These are phyloP conservation scores for Heliconius charithonia DNA, from an alignment of 2,888 invertebrate species.

Conservation along the genomic window DNA sequence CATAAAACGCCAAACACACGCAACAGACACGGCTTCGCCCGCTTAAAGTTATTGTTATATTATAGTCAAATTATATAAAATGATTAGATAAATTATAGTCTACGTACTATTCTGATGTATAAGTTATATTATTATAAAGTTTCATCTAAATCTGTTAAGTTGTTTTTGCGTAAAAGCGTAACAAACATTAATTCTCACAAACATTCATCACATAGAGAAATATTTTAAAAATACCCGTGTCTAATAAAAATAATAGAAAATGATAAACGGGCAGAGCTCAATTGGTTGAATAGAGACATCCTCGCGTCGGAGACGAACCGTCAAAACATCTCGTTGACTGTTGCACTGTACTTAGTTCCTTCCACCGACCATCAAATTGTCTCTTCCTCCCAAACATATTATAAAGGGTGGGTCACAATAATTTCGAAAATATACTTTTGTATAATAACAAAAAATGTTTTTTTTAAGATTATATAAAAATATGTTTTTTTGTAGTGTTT, in stretches of 20 bases:
- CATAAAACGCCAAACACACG: background rate
- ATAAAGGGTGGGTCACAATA: conserved; percentile 42
- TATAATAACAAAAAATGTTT: no score
- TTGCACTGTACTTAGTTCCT: conserved; percentile 65
- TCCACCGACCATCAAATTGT: conserved; percentile 73
- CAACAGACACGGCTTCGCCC: no score
- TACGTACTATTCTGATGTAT: no score
- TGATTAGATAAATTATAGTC: no score
- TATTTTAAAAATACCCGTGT: conserved; percentile 16
- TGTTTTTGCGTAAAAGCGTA: no score
- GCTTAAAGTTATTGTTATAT: no score
- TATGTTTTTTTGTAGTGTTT: background rate
- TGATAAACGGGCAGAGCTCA: conserved; percentile 49
- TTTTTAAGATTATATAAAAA: background rate
- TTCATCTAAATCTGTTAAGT: no score
- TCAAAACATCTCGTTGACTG: conserved; percentile 75
- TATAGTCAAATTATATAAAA: no score
- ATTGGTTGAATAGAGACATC: conserved; percentile 73
- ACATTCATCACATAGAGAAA: background rate
- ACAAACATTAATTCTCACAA: no score
- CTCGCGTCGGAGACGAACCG: conserved; percentile 63
- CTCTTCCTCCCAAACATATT: conserved; percentile 70
- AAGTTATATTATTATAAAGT: no score
- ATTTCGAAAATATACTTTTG: background rate
- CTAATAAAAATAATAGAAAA: conserved; percentile 41